Evolutionary conservation across 2,797 vertebrate species (phyloP), one percentile per base, ranked within the genome.

Genomic region (Silurus aristotelis): DNA sequence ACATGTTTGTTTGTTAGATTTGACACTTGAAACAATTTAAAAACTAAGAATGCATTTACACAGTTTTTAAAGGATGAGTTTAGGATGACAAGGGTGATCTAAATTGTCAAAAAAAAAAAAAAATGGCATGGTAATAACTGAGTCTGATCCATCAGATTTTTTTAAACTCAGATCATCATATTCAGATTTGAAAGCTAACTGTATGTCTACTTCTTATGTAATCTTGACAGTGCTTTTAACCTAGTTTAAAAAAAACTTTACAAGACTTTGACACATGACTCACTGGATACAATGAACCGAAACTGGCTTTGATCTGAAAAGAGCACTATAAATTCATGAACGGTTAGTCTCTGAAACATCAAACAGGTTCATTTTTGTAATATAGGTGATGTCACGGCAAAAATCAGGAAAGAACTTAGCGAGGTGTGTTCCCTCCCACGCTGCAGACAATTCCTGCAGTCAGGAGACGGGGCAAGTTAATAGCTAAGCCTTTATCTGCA

Each of bases 401-500:
- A 27, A 79, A n/a, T 38, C 81, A 83, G 73, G 66, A 86, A 85
- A 64, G 67, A 60, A 78, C 83, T 72, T 85, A 81, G 81, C 58
- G n/a, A 61, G 73, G 67, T 87, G 85, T 87, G 76, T 86, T 85
- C 76, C 85, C 79, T 84, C 89, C 75, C 71, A 84, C 85, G 63
- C 85, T 83, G 72, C 48, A 82, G 80, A 82, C 67, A 79, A 84
- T 76, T 67, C 83, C 63, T 87, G 25, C 80, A 58, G 75, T 38
- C 85, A 73, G 71, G 83, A 60, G 81, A 76, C 81, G 82, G 38
- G 75, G 87, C 72, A 38, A 72, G 85, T 89, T 88, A 87, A 88
- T 89, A 88, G 66, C 87, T 87, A 89, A 91, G 82, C 89, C 83
- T 84, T 88, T 80, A 83, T 89, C 85, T 88, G 27, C 68, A 84